Conservation (phyloP, 1,140 invertebrate species). For the Acyrthosiphon pisum region DNA sequence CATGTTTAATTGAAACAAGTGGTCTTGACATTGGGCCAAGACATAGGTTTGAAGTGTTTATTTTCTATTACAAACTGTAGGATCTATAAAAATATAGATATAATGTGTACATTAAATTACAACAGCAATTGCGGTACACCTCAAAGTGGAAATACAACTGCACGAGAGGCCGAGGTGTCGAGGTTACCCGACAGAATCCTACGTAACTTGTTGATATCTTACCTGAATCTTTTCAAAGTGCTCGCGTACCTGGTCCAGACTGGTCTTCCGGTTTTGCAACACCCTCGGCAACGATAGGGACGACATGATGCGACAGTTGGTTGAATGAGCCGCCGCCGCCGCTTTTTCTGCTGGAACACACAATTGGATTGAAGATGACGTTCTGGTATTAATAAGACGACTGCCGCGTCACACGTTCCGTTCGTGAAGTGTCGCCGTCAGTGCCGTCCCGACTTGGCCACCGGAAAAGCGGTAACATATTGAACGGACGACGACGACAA, state of each 20-base stretch:
- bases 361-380: not conserved
- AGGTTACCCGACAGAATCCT: not conserved
- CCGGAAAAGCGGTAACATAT: not conserved
- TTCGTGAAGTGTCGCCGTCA: not conserved
- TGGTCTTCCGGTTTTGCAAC: constrained; percentile 75
- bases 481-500: not conserved
- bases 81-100: not conserved
- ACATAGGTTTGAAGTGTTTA: not conserved
- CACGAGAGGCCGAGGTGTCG: no score
- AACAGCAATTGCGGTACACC: not conserved
- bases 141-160: no score
- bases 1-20: not conserved
- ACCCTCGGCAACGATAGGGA: constrained; percentile 76
- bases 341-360: not conserved
- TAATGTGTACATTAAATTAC: not conserved
- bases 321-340: not conserved
- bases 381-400: not conserved
- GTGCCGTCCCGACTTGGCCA: not conserved
- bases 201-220: constrained; percentile 49
- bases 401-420: not conserved
- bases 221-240: constrained; percentile 82
- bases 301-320: constrained; percentile 67
- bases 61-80: not conserved
- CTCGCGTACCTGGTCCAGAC: constrained; percentile 75
- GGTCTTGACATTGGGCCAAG: not conserved